Percentiles rank a stretch among this genome's conserved stretches.
Evolutionary conservation across 2,797 vertebrate genomes (phyloP).

Genomic region (Cryptoprocta ferox): DNA sequence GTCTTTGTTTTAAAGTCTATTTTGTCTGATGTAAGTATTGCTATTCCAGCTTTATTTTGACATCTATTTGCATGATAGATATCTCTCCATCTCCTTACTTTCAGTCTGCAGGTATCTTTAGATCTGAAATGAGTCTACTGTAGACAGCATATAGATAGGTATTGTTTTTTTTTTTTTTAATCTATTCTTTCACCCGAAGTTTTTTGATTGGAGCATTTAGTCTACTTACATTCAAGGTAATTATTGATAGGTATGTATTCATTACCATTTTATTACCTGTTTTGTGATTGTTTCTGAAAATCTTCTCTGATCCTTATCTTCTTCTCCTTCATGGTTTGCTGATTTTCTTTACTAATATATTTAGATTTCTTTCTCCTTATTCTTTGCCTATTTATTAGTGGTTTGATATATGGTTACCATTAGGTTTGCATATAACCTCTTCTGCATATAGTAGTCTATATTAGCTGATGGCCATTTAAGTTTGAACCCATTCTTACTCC

Average conservation of each 20-base stretch:
- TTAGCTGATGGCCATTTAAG: neutral
- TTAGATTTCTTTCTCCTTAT: neutral
- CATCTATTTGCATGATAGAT: too few relatives aligned
- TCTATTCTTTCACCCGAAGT: neutral
- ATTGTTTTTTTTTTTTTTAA: too few relatives aligned
- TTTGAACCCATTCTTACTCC: neutral
- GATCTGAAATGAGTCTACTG: too few relatives aligned
- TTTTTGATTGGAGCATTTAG: neutral
- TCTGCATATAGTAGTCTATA: neutral
- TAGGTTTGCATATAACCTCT: neutral
- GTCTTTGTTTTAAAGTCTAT: too few relatives aligned
- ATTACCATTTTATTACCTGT: neutral
- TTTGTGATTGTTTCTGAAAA: neutral
- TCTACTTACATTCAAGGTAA: neutral
- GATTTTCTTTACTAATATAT: neutral
- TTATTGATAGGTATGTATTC: neutral
- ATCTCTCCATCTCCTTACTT: too few relatives aligned
- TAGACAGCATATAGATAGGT: too few relatives aligned
- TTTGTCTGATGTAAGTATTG: too few relatives aligned
- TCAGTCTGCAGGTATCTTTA: too few relatives aligned
- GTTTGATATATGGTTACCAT: neutral
- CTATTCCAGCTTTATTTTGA: too few relatives aligned
- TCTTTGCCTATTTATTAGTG: neutral
- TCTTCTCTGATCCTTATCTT: neutral
- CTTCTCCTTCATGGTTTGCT: neutral